A percentile compares a stretch with the other conserved stretches of the same genome.
Evolutionary conservation across 2,113 vertebrate species (phyloP).

Genomic region (Uropsilus gracilis): DNA sequence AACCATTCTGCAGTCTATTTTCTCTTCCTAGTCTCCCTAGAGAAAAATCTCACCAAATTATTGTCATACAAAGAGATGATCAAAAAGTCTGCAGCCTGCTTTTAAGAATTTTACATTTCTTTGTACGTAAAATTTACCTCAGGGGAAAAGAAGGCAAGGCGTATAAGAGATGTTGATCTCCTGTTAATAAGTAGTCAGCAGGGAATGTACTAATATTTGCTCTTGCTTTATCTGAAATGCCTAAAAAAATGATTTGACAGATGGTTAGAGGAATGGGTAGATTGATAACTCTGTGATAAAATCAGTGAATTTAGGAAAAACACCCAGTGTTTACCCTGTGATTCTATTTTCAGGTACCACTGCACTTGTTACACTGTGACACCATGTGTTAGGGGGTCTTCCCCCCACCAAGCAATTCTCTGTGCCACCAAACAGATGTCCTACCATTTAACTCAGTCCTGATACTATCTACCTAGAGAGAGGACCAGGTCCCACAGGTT

Average conservation of each 20-base stretch:
- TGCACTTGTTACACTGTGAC: neutral
- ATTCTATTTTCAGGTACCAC: too few species aligned
- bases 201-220: neutral
- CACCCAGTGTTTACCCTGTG: too few species aligned
- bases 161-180: neutral
- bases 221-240: neutral
- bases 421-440: neutral
- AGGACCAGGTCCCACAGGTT: too few species aligned
- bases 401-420: neutral
- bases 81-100: neutral
- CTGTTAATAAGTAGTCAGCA: neutral
- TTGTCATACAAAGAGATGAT: constrained; percentile 3
- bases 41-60: constrained; percentile 2
- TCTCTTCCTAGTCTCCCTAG: neutral
- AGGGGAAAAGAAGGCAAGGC: neutral
- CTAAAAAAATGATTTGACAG: neutral
- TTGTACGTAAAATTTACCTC: neutral
- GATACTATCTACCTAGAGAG: too few species aligned
- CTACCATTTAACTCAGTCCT: neutral
- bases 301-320: too few species aligned
- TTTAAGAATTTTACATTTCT: constrained; percentile 3
- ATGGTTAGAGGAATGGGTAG: neutral
- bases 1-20: neutral
- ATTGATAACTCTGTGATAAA: neutral
- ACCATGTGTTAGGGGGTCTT: neutral